These are phyloP conservation scores for Ecdyonurus torrentis DNA, from an alignment of 2,888 invertebrate species.

Conservation along the genomic window DNA sequence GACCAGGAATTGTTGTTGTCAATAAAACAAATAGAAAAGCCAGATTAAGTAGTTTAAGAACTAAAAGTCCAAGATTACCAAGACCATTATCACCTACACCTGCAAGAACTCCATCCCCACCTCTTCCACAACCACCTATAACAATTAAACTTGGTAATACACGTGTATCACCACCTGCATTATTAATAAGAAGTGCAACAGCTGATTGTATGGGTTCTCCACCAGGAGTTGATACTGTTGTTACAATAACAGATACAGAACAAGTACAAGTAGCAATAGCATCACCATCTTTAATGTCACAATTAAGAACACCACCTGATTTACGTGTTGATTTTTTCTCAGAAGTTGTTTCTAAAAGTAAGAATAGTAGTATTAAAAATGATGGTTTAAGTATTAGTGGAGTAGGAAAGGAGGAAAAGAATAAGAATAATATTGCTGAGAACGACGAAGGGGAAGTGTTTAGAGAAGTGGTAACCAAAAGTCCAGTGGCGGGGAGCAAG, in stretches of 20 bases:
- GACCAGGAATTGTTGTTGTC: neutral
- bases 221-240: neutral
- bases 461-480: neutral
- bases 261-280: neutral
- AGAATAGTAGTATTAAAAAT: neutral
- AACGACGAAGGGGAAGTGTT: neutral
- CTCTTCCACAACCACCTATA: neutral
- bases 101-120: neutral
- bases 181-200: neutral
- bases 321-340: neutral
- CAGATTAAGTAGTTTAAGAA: neutral
- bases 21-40: neutral
- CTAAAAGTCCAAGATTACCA: neutral
- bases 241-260: neutral
- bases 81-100: neutral
- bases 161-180: neutral
- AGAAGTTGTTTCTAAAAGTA: neutral
- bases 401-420: neutral
- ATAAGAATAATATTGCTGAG: neutral
- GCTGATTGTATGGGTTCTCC: neutral
- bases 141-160: neutral
- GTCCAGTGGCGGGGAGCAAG: neutral
- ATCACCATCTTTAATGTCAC: neutral
- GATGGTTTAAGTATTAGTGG: too few species aligned
- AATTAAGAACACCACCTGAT: neutral